phyloP scores from a whole-genome alignment of 2,797 vertebrate genomes.

The Todus mexicanus region DNA sequence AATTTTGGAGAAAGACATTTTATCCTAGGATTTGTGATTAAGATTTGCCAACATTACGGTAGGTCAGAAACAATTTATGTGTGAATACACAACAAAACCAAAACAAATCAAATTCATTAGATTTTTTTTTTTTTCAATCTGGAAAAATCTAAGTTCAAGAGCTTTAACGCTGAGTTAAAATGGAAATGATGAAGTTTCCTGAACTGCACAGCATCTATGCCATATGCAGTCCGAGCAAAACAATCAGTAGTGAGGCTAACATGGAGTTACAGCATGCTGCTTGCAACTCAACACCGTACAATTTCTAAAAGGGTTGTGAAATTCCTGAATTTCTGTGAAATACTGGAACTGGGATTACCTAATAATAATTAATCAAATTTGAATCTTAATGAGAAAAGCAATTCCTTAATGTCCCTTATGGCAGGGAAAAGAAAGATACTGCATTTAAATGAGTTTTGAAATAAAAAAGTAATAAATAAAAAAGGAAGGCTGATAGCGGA shows the following conservation, averaged over 20 bases:
- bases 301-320: neutral
- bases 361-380: conserved; percentile 6
- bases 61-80: neutral
- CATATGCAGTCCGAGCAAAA: neutral
- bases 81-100: neutral
- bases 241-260: neutral
- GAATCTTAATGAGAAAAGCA: neutral
- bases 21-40: too few relatives aligned
- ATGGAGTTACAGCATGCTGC: neutral
- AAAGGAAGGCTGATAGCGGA: neutral
- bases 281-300: neutral
- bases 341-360: neutral
- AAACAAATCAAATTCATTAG: neutral
- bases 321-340: too few relatives aligned
- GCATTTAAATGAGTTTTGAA: neutral
- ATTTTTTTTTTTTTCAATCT: neutral
- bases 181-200: neutral
- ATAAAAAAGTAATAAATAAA: neutral
- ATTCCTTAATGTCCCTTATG: neutral
- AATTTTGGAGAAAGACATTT: too few relatives aligned
- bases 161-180: neutral
- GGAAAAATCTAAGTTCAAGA: neutral
- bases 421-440: neutral
- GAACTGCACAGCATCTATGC: neutral
- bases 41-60: neutral